Evolutionary conservation across 2,113 vertebrate genomes (phyloP), one percentile per base, ranked within the genome.

Genomic region (Passer montanus): DNA sequence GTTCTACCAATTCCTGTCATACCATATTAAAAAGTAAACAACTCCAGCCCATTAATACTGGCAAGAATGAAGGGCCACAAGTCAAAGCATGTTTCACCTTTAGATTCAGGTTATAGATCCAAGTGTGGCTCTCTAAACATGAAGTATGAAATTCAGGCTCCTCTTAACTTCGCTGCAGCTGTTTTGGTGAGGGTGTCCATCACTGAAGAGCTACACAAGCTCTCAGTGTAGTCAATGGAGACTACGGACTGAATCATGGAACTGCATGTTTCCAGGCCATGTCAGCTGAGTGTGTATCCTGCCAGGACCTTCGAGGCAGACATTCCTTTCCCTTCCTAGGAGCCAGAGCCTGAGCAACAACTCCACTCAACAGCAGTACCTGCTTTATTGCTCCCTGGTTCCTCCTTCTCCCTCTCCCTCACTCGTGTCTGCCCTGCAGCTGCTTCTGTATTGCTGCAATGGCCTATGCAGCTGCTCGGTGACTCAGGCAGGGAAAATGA

Each of bases 231-330:
- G 21, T 31, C 31, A 27, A 0, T 8, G 24, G 62, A 74, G 46
- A 33, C 15, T 21, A 15, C 1, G 1, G 27, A 9, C 10, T 46
- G 58, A 73, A 3, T 15, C 6, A 0, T 17, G 39, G 47, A 83
- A 86, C 43, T 20, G 33, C 7, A 7, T 17, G 9, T 59, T 55
- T 15, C 15, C 10, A 39, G 44, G 35, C 23, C 41, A 19, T 9
- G n/a, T 67, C 56, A 28, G 39, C 22, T 27, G 22, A 8, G 31
- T 55, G 21, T 3, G 0, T n/a, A 14, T 33, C 17, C 24, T 62
- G 43, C 27, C 27, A 60, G n/a, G 6, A 31, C 49, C 18, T 20
- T 81, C 39, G 49, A 70, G 46, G 33, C 27, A 64, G 59, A 10
- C 20, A 35, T 52, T 81, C 16, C 11, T 58, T 73, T 62, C 13